Evolutionary conservation across 23 tunicate genomes (phyloP).

Genomic region (Aplidium turbinatum): DNA sequence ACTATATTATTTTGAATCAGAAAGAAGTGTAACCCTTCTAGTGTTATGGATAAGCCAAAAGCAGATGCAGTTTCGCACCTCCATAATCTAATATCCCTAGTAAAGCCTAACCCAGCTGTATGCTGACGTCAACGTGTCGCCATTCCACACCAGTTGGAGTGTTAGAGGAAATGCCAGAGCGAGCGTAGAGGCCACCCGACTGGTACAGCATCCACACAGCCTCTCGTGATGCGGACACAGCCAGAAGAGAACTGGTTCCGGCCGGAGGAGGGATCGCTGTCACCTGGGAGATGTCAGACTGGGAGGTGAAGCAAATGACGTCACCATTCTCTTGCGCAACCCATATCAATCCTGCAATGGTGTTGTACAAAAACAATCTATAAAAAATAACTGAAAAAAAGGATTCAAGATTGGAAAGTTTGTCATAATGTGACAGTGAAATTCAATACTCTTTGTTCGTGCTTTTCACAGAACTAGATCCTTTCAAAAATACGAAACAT

Average conservation of each 20-base stretch:
- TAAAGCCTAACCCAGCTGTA: slow-evolving; percentile 63
- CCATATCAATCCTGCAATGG: slow-evolving; percentile 50
- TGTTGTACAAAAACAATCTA: not conserved
- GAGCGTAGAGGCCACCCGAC: slow-evolving; percentile 32
- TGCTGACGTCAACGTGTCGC: slow-evolving; percentile 38
- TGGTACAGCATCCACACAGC: slow-evolving; percentile 53
- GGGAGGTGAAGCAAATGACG: slow-evolving; percentile 54
- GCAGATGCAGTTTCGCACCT: too few species aligned
- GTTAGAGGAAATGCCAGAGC: slow-evolving; percentile 50
- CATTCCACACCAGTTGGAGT: slow-evolving; percentile 36
- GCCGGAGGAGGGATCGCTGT: slow-evolving; percentile 29
- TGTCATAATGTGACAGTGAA: too few species aligned
- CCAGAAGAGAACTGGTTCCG: slow-evolving; percentile 1
- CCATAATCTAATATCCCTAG: too few species aligned
- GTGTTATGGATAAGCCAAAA: too few species aligned
- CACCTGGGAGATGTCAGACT: slow-evolving; percentile 20
- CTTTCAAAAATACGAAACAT: too few species aligned
- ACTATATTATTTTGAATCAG: too few species aligned
- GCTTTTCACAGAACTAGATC: too few species aligned
- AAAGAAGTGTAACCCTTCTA: too few species aligned
- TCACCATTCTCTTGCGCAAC: slow-evolving; percentile 50
- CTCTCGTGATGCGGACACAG: slow-evolving; percentile 56
- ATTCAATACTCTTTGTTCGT: too few species aligned
- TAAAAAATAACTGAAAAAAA: not conserved
- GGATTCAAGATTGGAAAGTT: not conserved